A percentile compares a stretch with the other conserved stretches of the same genome.
These are phyloP conservation scores for Heterotilapia buettikoferi DNA, from an alignment of 2,113 vertebrate species.

Conservation along the genomic window DNA sequence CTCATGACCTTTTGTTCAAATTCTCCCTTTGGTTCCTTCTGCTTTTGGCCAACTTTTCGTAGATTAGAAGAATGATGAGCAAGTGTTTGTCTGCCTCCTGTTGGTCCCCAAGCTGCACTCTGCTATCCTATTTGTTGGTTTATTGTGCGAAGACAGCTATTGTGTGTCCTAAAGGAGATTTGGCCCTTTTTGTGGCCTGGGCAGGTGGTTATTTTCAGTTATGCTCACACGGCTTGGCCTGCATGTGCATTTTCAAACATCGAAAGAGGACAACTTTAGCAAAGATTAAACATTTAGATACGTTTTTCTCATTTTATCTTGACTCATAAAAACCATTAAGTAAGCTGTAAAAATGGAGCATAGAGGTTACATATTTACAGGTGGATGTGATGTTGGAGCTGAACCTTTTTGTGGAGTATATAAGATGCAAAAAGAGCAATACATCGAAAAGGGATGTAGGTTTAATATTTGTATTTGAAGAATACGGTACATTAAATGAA, in stretches of 20 bases:
- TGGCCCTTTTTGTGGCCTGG: not conserved
- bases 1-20: not conserved
- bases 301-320: not conserved
- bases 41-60: not conserved
- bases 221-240: not conserved
- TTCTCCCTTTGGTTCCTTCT: not conserved
- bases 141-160: not conserved
- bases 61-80: not conserved
- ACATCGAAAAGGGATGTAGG: rapidly evolving
- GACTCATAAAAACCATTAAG: not conserved
- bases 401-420: not conserved
- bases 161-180: not conserved
- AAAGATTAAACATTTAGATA: not conserved
- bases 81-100: not conserved
- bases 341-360: rapidly evolving
- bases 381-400: not conserved
- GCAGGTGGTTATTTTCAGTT: not conserved
- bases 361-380: not conserved
- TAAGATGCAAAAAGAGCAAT: not conserved
- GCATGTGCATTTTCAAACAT: not conserved
- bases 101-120: not conserved
- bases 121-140: not conserved
- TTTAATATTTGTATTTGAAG: not conserved
- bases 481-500: not conserved
- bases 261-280: not conserved